phyloP scores from a whole-genome alignment of 1,140 invertebrate genomes.

The Formica selysi region DNA sequence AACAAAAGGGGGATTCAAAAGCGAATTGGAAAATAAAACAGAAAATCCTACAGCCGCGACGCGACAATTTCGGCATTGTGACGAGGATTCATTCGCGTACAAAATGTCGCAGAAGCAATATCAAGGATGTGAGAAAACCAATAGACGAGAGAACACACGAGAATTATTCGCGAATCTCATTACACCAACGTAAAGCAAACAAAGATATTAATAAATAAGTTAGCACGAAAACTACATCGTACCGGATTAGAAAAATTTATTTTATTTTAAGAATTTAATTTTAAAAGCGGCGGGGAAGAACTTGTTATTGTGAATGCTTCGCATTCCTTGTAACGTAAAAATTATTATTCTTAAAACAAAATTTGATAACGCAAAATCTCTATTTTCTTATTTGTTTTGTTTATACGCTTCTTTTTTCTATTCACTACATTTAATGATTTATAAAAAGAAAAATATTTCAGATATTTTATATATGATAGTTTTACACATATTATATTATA shows the following conservation, averaged over 20 bases:
- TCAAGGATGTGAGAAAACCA: slow-evolving; percentile 28
- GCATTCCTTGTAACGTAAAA: background rate
- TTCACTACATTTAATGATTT: background rate
- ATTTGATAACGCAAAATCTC: slow-evolving; percentile 13
- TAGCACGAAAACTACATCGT: background rate
- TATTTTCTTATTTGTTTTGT: background rate
- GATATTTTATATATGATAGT: background rate
- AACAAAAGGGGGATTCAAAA: slow-evolving; percentile 49
- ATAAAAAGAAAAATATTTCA: background rate
- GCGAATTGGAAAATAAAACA: slow-evolving; percentile 52
- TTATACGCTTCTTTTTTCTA: background rate
- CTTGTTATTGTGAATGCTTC: background rate
- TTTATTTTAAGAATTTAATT: background rate
- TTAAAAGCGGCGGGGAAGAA: background rate
- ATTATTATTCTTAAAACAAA: background rate
- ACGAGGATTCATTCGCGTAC: slow-evolving; percentile 50
- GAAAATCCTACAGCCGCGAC: slow-evolving; percentile 28
- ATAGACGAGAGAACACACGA: slow-evolving; percentile 2
- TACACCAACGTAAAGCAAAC: background rate
- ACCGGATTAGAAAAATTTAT: background rate
- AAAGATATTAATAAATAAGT: slow-evolving; percentile 32
- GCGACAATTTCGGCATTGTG: slow-evolving; percentile 49
- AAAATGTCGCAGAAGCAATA: slow-evolving; percentile 32
- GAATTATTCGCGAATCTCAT: background rate
- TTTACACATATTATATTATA: background rate